These are phyloP conservation scores for Erythrolamprus reginae DNA, from an alignment of 2,113 vertebrate genomes.

Conservation along the genomic window DNA sequence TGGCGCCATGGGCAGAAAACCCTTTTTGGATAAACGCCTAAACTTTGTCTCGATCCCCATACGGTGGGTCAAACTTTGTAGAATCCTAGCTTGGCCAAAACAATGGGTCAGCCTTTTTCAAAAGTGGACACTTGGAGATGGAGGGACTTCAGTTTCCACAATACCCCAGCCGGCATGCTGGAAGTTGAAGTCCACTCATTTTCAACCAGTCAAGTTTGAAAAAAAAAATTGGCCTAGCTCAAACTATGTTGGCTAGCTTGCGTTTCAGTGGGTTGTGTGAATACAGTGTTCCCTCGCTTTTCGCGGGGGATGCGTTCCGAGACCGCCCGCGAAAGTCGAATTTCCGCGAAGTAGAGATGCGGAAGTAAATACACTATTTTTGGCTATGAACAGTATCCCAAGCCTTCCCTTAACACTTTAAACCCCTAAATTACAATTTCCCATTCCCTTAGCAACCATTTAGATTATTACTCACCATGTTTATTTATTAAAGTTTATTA, in stretches of 20 bases:
- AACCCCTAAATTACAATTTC: no score
- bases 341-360: no score
- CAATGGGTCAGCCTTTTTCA: background rate
- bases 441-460: no score
- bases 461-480: no score
- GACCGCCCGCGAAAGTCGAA: no score
- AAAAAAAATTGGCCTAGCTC: background rate
- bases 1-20: no score
- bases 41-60: background rate
- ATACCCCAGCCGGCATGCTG: background rate
- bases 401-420: no score
- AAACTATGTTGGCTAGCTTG: background rate
- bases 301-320: no score
- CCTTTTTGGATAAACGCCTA: background rate
- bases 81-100: background rate
- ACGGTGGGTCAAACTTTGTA: background rate
- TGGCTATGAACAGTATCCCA: no score
- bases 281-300: no score
- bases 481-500: no score
- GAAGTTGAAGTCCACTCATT: background rate
- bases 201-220: background rate
- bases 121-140: background rate
- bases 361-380: no score
- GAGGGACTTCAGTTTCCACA: background rate
- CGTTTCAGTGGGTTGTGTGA: background rate